Evolutionary conservation across 2,113 vertebrate genomes (phyloP).

Genomic region (Phyllostomus discolor): DNA sequence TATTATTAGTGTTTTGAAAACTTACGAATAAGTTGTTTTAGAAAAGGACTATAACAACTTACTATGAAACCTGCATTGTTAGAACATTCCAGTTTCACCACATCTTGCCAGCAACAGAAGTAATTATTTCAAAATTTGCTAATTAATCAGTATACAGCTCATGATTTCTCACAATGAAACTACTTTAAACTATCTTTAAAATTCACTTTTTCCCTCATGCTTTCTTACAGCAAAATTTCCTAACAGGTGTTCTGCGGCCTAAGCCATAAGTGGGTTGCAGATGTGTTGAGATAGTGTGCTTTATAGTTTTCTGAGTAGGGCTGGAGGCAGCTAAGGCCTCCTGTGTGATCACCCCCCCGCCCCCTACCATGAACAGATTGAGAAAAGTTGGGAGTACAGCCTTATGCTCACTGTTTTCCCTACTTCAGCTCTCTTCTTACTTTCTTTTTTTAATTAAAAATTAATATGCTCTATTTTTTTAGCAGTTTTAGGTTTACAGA

Average conservation of each 20-base stretch:
- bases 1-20: neutral
- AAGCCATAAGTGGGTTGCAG: neutral
- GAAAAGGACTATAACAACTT: neutral
- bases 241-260: neutral
- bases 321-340: neutral
- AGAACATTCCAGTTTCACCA: neutral
- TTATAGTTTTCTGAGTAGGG: neutral
- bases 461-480: neutral
- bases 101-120: neutral
- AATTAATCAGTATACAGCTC: conserved; percentile 1
- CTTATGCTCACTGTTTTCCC: neutral
- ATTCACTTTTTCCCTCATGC: neutral
- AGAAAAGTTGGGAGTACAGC: neutral
- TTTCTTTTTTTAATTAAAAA: neutral
- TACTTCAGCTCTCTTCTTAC: neutral
- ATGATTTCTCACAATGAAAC: conserved; percentile 30
- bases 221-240: conserved; percentile 27
- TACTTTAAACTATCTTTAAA: conserved; percentile 17
- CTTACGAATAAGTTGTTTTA: neutral
- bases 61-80: conserved; percentile 24
- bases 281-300: neutral
- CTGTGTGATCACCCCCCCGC: neutral
- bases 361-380: neutral
- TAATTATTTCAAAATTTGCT: conserved; percentile 37
- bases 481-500: neutral